Base-by-base conservation (phyloP, 2,888 invertebrate species). In the Aspidapion aeneum region DNA sequence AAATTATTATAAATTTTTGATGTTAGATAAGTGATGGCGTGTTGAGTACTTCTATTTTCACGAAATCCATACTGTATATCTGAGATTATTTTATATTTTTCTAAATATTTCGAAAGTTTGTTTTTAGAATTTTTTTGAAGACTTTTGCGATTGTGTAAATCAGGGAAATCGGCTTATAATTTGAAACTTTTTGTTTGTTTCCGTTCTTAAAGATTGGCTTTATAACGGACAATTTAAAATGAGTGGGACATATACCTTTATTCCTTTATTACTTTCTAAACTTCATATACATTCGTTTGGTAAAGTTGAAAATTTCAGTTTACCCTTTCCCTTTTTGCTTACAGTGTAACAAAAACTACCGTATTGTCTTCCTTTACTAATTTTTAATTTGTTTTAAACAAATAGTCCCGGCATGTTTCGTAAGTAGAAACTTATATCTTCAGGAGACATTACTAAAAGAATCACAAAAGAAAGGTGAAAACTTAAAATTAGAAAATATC, bases 1-100 rank as follows among this genome's bases (percentile, higher is more conserved):
- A 56, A n/a, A 21, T n/a, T 21, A 7, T 56, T n/a, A 56, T 56
- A 18, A 9, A 56, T 61, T 54, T 54, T 2, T 60, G 80, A 82
- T 21, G 56, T 21, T 56, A 56, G n/a, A 9, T 7, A 56, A 5
- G 21, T 21, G 9, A 56, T 18, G 5, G 56, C 56, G 18, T 56
- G 9, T n/a, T 56, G 56, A 7, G 56, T 56, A n/a, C 21, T 21
- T 18, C 9, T 19, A 9, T 21, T 21, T 56, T 56, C 21, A n/a
- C 56, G 20, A 56, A 56, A 20, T 18, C 56, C 56, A 22, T 17
- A 56, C 18, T 56, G 56, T 18, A 3, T 52, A 18, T 56, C 21
- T 56, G 20, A 56, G n/a, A 56, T 56, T 19, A 56, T 19, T 3
- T 21, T 21, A 22, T 20, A 56, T 56, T 56, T 56, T n/a, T 56